Conservation (phyloP, 2,113 vertebrate genomes). For the Theristicus caerulescens region DNA sequence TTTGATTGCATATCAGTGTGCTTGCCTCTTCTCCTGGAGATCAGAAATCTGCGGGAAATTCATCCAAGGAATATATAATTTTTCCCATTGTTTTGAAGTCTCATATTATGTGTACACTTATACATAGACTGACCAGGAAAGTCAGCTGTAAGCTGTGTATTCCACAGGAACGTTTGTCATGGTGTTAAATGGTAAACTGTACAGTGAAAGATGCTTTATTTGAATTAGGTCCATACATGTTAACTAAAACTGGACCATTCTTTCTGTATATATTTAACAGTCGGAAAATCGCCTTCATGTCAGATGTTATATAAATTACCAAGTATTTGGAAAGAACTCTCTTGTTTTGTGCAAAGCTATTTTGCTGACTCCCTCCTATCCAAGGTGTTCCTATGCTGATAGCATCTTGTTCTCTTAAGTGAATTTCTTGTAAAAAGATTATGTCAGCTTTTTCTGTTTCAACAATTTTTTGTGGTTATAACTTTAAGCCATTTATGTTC, state of each 20-base stretch:
- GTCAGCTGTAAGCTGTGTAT: background rate
- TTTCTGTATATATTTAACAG: background rate
- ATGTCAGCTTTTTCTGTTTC: conserved; percentile 41
- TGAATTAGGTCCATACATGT: background rate
- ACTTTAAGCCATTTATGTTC: conserved; percentile 23
- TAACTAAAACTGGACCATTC: background rate
- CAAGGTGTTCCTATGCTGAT: conserved; percentile 35
- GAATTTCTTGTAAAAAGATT: conserved; percentile 42
- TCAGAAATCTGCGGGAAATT: background rate
- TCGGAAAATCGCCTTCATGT: background rate
- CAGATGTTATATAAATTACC: background rate
- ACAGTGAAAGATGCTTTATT: background rate
- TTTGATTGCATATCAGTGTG: background rate
- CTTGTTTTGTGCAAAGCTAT: background rate
- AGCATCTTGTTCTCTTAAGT: conserved; percentile 52
- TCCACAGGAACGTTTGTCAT: background rate
- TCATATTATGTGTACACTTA: accelerated
- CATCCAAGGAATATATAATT: background rate
- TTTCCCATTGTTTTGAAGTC: background rate
- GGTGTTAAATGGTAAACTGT: background rate
- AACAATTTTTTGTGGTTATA: conserved; percentile 32
- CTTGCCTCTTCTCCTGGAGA: background rate
- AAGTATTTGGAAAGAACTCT: background rate
- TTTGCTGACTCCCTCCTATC: conserved; percentile 43
- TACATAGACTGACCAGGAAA: background rate